These are phyloP conservation scores for Alligator sinensis DNA, from an alignment of 2,113 vertebrate genomes.

Conservation along the genomic window DNA sequence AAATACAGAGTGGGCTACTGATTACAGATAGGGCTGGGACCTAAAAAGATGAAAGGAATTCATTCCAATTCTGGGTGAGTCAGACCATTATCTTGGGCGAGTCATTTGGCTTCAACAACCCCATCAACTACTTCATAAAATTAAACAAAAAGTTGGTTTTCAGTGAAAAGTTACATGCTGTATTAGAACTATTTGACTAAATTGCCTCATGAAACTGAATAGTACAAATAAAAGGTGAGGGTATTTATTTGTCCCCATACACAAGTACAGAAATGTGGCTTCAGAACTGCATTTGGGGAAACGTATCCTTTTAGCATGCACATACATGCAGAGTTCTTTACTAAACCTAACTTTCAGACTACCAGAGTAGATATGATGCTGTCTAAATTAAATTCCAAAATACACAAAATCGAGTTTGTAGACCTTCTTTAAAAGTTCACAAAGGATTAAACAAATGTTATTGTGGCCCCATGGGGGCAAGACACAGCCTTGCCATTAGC, in stretches of 20 bases:
- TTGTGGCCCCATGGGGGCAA: background rate
- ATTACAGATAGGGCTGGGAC: background rate
- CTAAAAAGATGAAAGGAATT: background rate
- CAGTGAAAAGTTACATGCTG: background rate
- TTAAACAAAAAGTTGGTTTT: background rate
- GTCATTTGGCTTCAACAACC: background rate
- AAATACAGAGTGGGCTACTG: background rate
- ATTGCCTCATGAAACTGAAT: slow-evolving; percentile 3
- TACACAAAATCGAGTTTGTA: background rate
- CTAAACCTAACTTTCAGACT: background rate
- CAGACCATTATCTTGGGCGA: background rate
- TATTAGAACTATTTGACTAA: background rate
- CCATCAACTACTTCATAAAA: background rate
- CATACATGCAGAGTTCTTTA: background rate
- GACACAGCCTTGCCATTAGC: background rate
- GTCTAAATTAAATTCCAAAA: background rate
- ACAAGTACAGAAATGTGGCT: background rate
- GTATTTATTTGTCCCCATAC: background rate
- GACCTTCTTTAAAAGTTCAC: background rate
- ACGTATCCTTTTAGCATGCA: background rate
- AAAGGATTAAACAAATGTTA: background rate
- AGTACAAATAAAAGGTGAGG: background rate
- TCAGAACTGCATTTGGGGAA: background rate
- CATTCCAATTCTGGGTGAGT: rapidly evolving
- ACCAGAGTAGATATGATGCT: background rate